A percentile compares a stretch with the other conserved stretches of the same genome.
Conservation (phyloP, 2,797 vertebrate genomes). For the Neosilurus mollespiculum region DNA sequence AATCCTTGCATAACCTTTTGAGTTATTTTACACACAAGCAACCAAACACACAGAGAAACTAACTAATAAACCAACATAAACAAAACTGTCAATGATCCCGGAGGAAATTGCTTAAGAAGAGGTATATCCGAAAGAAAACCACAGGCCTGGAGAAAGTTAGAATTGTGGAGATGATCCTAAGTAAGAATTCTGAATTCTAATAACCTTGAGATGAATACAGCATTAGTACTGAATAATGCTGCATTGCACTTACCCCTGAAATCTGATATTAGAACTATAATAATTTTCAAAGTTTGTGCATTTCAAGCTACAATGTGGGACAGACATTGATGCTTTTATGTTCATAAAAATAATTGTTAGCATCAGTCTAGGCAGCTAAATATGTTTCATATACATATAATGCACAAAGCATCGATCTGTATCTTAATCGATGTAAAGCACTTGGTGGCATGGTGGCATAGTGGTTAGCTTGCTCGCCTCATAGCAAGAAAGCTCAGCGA, state of each 20-base stretch:
- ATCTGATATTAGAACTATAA: background rate
- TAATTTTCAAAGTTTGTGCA: background rate
- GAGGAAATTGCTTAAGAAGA: no score
- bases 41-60: no score
- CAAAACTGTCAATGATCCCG: no score
- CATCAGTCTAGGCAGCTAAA: background rate
- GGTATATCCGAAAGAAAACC: no score
- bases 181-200: background rate
- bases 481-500: no score
- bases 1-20: no score
- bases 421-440: background rate
- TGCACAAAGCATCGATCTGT: background rate
- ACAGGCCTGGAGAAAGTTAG: background rate
- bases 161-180: background rate
- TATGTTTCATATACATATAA: background rate
- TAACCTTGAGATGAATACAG: background rate
- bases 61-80: no score
- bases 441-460: no score
- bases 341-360: background rate
- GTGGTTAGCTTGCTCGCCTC: no score
- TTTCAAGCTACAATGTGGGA: background rate
- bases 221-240: background rate
- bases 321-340: background rate
- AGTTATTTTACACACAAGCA: no score
- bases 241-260: background rate